Percentiles rank a stretch among this genome's conserved stretches.
Evolutionary conservation across 1,140 invertebrate genomes (phyloP).

Genomic region (Rhizoglyphus robini): DNA sequence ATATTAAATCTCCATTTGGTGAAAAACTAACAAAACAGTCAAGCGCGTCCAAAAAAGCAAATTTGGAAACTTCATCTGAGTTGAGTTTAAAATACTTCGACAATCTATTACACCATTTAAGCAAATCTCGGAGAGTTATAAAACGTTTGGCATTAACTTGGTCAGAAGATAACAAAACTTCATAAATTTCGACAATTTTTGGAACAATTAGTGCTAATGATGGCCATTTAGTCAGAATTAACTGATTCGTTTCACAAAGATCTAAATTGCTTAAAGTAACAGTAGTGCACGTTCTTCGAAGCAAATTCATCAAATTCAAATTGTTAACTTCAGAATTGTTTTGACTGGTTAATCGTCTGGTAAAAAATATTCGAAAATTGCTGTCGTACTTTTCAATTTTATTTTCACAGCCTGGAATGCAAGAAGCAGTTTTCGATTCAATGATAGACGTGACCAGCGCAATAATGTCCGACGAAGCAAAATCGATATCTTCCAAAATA

Average conservation of each 20-base stretch:
- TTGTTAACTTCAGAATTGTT: constrained; percentile 5
- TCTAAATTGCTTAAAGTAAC: constrained; percentile 66
- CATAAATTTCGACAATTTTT: constrained; percentile 66
- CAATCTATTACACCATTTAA: constrained; percentile 77
- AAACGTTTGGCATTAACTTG: constrained; percentile 10
- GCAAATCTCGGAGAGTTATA: constrained; percentile 49
- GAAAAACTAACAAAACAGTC: constrained; percentile 76
- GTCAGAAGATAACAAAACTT: constrained; percentile 1
- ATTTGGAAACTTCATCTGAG: constrained; percentile 53
- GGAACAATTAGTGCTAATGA: constrained; percentile 54
- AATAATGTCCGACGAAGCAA: constrained; percentile 77
- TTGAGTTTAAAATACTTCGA: constrained; percentile 55
- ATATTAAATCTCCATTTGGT: constrained; percentile 45
- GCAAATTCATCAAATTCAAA: constrained; percentile 46
- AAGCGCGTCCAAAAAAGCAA: constrained; percentile 73
- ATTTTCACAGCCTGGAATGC: constrained; percentile 17
- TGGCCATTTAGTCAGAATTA: constrained; percentile 44
- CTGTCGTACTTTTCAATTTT: constrained; percentile 4
- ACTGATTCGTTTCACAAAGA: constrained; percentile 52
- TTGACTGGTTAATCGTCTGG: neutral
- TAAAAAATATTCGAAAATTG: constrained; percentile 24
- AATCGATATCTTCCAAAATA: constrained; percentile 88
- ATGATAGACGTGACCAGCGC: constrained; percentile 69
- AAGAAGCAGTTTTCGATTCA: constrained; percentile 38
- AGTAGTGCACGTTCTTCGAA: constrained; percentile 43